Evolutionary conservation across 2,888 invertebrate species (phyloP), one percentile per base, ranked within the genome.

Genomic region (Mycalesis mineus): DNA sequence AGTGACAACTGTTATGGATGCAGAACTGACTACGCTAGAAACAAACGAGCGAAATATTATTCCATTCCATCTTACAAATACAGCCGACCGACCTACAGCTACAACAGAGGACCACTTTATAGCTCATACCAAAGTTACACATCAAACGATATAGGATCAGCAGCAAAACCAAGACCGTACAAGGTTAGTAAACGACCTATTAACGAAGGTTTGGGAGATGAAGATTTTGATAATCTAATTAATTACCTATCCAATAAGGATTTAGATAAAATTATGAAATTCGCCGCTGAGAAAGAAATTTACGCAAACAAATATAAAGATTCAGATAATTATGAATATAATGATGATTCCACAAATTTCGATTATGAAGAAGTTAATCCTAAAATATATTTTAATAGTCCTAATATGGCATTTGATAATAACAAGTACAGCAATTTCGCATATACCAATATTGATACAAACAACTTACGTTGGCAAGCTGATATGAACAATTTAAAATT

Each of bases 241-340:
- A 84, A 83, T 72, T 73, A 84, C 66, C 70, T 89, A 41, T 81
- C 86, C 2, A 82, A 86, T 69, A 77, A 84, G 63, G 88, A 89
- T 64, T 62, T 88, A 57, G 79, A 85, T 65, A 85, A 80, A 63
- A 77, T 89, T 22, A 64, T 88, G 6, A 79, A 85, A 56, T 72
- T 77, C 1, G 80, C 87, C 48, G 72, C 62, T 22, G 63, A 63
- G 63, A 62, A 55, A 55, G 53, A 73, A 64, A 59, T 62, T 62
- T 15, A n/a, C 55, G 1, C 39, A 8, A 53, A 45, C 31, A 11
- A n/a, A 5, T 45, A 58, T 11, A 17, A 36, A 15, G 29, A 57
- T 51, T 37, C 37, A 15, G 51, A 36, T 9, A 13, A 49, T 45
- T 47, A 51, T 41, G 55, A 57, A 22, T 45, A 54, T 49, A 28